Evolutionary conservation across 2,113 vertebrate species (phyloP).

Genomic region (Melanerpes aurifrons): DNA sequence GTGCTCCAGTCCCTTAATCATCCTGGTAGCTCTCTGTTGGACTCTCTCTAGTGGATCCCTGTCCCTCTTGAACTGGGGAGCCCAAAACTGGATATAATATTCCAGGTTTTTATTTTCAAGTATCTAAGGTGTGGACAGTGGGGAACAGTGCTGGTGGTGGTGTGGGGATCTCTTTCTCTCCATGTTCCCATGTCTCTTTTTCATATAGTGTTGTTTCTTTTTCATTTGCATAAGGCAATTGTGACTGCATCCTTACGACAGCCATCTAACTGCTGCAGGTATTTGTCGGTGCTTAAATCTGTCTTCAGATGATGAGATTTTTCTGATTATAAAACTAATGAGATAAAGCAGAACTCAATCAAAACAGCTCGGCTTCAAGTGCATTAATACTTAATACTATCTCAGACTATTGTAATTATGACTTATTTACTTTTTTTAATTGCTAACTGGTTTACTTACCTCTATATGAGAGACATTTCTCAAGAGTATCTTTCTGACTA

Average conservation of each 20-base stretch:
- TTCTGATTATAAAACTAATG: slow-evolving; percentile 62
- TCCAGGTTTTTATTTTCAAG: neutral
- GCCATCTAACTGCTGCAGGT: neutral
- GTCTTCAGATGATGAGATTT: slow-evolving; percentile 42
- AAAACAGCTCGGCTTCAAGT: slow-evolving; percentile 45
- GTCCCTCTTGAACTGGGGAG: no score
- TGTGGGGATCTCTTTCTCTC: neutral
- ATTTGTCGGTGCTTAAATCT: slow-evolving; percentile 30
- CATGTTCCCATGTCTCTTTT: neutral
- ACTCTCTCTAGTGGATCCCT: no score
- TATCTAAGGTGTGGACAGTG: neutral
- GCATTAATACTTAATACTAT: slow-evolving; percentile 57
- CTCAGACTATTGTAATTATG: slow-evolving; percentile 59
- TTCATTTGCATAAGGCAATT: neutral
- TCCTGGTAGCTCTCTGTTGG: no score
- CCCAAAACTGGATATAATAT: no score
- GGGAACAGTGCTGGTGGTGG: neutral
- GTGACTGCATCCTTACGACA: neutral
- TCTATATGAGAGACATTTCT: slow-evolving; percentile 44
- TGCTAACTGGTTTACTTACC: slow-evolving; percentile 63
- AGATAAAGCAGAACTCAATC: slow-evolving; percentile 67
- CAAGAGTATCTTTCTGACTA: slow-evolving; percentile 55
- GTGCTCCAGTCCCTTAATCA: no score
- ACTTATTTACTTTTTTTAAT: slow-evolving; percentile 74
- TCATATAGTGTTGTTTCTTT: neutral